Evolutionary conservation across 2,113 vertebrate species (phyloP).

Genomic region (Hoplias malabaricus): DNA sequence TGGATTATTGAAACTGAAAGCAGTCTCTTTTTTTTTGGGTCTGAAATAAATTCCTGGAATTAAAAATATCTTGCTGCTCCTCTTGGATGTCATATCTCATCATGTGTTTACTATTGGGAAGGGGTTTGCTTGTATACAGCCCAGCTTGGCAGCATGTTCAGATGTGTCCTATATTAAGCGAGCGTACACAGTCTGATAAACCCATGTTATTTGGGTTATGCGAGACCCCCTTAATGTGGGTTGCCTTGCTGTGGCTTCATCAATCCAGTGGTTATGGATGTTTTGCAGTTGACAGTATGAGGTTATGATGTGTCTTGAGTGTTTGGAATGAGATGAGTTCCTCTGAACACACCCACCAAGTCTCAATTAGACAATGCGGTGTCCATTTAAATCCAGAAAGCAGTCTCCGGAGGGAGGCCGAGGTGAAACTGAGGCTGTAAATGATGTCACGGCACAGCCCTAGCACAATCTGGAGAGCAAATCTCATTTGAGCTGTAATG

Average conservation of each 20-base stretch:
- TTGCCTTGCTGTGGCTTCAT: neutral
- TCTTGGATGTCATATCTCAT: neutral
- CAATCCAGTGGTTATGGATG: neutral
- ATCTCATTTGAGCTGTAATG: neutral
- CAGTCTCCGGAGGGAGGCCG: neutral
- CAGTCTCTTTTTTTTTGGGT: neutral
- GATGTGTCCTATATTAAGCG: neutral
- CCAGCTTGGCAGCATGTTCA: neutral
- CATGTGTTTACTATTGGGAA: constrained; percentile 5
- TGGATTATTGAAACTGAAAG: neutral
- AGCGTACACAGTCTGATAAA: neutral
- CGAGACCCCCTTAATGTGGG: neutral
- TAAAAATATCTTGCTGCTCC: neutral
- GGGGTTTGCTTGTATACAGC: neutral
- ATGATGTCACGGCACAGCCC: neutral
- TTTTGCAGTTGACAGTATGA: neutral
- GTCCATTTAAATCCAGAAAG: neutral
- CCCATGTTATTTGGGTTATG: neutral
- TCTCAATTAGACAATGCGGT: neutral
- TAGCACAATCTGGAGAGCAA: neutral
- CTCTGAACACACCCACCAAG: neutral
- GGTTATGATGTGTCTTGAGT: neutral
- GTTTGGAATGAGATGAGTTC: neutral
- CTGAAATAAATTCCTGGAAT: neutral
- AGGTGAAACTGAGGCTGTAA: neutral